These are phyloP conservation scores for Notodonta dromedarius DNA, from an alignment of 2,888 invertebrate species.

Conservation along the genomic window DNA sequence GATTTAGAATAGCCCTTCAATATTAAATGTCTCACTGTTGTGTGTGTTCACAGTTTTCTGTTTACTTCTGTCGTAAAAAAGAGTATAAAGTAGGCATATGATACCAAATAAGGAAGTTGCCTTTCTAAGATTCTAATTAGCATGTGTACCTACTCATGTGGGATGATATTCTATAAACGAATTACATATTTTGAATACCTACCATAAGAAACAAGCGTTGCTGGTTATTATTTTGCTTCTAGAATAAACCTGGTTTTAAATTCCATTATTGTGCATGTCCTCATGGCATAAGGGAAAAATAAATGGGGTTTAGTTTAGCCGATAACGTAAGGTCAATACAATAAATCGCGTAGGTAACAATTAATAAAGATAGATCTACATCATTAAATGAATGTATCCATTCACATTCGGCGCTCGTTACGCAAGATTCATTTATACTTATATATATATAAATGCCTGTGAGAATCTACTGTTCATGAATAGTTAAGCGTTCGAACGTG, in stretches of 20 bases:
- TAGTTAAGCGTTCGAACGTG: slow-evolving; percentile 44
- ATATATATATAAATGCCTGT: slow-evolving; percentile 32
- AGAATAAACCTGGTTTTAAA: neutral
- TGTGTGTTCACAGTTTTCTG: no score
- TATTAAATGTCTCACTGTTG: no score
- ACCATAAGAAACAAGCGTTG: no score
- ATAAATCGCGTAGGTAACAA: neutral
- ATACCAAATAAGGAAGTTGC: neutral
- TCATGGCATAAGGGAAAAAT: neutral
- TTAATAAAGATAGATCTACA: slow-evolving; percentile 14
- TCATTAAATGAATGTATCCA: slow-evolving; percentile 29
- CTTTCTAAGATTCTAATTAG: slow-evolving; percentile 18
- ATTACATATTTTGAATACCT: neutral
- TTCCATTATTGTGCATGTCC: neutral
- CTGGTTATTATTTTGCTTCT: no score
- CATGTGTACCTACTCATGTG: slow-evolving; percentile 15
- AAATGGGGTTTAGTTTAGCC: neutral
- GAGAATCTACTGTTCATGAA: slow-evolving; percentile 54
- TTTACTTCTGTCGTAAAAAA: no score
- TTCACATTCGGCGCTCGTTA: slow-evolving; percentile 27
- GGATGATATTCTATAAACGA: slow-evolving; percentile 23
- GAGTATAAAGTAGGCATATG: neutral
- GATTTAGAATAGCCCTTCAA: no score
- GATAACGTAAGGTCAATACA: neutral
- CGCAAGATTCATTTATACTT: slow-evolving; percentile 26